phyloP scores from a whole-genome alignment of 2,888 invertebrate species.

The Papilio gigon region DNA sequence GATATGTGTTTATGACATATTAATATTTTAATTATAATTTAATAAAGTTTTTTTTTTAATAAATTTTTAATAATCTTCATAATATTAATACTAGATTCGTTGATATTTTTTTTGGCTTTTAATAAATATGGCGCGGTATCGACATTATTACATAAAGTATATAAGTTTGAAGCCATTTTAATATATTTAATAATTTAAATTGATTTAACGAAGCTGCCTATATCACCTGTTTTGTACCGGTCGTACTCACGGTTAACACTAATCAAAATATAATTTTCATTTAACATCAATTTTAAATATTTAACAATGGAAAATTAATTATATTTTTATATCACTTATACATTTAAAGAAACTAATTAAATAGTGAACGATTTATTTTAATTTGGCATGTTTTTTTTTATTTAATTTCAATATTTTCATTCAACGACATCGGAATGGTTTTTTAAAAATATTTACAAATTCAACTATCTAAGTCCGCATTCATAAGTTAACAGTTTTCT shows the following conservation, averaged over 20 bases:
- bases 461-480: constrained; percentile 27
- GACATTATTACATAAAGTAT: constrained; percentile 1
- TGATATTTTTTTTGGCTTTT: constrained; percentile 28
- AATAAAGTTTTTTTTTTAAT: background rate
- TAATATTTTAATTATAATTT: constrained; percentile 1
- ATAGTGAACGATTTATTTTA: background rate
- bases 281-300: constrained; percentile 28
- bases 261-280: background rate
- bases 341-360: background rate
- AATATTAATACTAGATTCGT: constrained; percentile 11
- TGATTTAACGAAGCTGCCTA: background rate
- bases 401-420: constrained; percentile 2
- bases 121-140: constrained; percentile 21
- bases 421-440: background rate
- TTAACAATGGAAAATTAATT: no score
- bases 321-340: background rate
- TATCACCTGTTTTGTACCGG: constrained; percentile 1
- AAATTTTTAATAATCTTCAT: background rate
- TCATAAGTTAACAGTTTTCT: constrained; percentile 65
- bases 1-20: constrained; percentile 10
- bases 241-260: background rate
- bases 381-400: constrained; percentile 12
- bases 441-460: constrained; percentile 25
- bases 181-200: background rate
- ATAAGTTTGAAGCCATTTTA: background rate